phyloP scores from a whole-genome alignment of 2,113 vertebrate species.

The Sialia sialis region DNA sequence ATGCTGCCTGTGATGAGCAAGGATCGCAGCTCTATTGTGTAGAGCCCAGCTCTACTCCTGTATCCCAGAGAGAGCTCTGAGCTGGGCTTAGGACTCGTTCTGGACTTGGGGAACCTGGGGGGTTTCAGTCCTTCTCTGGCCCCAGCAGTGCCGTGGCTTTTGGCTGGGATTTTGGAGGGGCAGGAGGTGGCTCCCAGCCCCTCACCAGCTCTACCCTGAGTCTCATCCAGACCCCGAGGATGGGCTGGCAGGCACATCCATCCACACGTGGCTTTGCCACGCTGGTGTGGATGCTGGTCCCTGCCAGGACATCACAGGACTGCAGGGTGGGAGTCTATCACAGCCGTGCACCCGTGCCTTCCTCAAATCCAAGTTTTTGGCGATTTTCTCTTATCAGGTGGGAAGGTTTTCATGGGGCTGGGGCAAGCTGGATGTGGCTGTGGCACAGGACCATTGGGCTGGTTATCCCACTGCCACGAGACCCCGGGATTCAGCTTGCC shows the following conservation, averaged over 20 bases:
- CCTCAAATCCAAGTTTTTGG: rapidly evolving
- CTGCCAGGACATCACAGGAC: background rate
- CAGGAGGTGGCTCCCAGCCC: background rate
- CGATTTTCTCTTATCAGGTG: rapidly evolving
- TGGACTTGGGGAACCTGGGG: no score
- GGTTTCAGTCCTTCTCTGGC: background rate
- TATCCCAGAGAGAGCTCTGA: background rate
- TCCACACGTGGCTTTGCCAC: rapidly evolving
- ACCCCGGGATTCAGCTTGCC: background rate
- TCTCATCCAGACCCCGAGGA: rapidly evolving
- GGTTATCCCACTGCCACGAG: rapidly evolving
- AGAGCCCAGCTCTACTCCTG: background rate
- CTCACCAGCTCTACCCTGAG: rapidly evolving
- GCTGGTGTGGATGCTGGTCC: rapidly evolving
- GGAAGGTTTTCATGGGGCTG: rapidly evolving
- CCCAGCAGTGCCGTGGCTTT: rapidly evolving
- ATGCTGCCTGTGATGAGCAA: background rate
- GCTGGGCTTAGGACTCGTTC: rapidly evolving
- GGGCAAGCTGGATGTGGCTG: background rate
- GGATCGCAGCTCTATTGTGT: rapidly evolving
- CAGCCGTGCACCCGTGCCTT: rapidly evolving
- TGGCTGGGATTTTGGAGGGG: background rate
- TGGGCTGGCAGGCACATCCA: background rate
- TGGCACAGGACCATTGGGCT: rapidly evolving
- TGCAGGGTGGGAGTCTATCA: background rate